Evolutionary conservation across 2,113 vertebrate species (phyloP).

Genomic region (Lethenteron camtschaticum): DNA sequence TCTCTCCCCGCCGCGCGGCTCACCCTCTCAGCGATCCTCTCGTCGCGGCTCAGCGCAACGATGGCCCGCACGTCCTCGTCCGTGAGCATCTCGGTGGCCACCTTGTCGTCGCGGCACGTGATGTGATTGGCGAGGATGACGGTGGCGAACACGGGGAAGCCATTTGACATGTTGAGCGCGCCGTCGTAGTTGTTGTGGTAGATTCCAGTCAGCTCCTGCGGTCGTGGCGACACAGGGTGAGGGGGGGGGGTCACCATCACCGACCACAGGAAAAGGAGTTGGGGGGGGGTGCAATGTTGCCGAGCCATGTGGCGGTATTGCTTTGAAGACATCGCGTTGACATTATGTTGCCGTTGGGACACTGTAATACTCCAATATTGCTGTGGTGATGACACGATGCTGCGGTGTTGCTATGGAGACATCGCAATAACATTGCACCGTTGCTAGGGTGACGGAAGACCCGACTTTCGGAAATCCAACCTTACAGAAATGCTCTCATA

Average conservation of each 20-base stretch:
- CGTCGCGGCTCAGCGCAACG: slow-evolving; percentile 58
- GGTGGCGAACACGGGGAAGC: slow-evolving; percentile 82
- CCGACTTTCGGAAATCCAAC: no score
- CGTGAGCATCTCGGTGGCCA: slow-evolving; percentile 61
- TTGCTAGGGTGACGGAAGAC: no score
- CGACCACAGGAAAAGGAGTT: neutral
- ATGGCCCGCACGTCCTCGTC: slow-evolving; percentile 84
- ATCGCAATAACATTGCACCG: no score
- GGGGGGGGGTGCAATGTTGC: neutral
- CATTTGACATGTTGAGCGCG: slow-evolving; percentile 71
- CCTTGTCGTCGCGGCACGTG: slow-evolving; percentile 48
- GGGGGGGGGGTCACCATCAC: neutral
- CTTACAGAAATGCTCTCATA: no score
- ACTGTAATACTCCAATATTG: no score
- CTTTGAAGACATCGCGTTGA: no score
- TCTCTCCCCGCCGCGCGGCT: slow-evolving; percentile 12
- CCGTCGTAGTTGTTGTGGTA: slow-evolving; percentile 97
- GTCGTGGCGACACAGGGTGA: neutral
- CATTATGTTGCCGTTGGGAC: no score
- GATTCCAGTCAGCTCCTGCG: slow-evolving; percentile 74
- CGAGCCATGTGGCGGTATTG: no score
- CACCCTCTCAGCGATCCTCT: slow-evolving; percentile 70
- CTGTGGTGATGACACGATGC: no score
- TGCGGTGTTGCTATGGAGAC: no score
- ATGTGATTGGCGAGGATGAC: slow-evolving; percentile 91